Base-by-base conservation (phyloP, 2,888 invertebrate species). In the Scaptodrosophila latifasciaeformis region DNA sequence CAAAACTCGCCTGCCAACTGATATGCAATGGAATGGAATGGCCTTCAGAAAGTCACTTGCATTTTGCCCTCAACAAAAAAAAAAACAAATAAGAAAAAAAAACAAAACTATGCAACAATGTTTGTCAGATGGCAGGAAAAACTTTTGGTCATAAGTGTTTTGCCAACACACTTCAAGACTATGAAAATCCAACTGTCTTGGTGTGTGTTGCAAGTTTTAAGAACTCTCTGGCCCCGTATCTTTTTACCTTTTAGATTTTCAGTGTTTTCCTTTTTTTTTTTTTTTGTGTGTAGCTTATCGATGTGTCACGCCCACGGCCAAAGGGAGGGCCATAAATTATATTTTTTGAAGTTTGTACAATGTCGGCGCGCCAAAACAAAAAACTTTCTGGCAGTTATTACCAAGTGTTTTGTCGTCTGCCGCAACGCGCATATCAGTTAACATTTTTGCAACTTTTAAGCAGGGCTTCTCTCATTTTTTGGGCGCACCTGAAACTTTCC, bases 251-350 rank as follows among this genome's bases (percentile, higher is more conserved):
- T 42, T 42, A 21, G n/a, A 13, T 19, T 17, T 42, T 24, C 5
- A 12, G 42, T 19, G 21, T 21, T 19, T 40, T 7, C 2, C 21
- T 2, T 19, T 42, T 2, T 13, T 15, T 31, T 31, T 37, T 18
- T 31, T 31, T 37, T 37, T n/a, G n/a, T n/a, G n/a, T n/a, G n/a
- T n/a, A n/a, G 37, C 37, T 37, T 37, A 37, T 37, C 37, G 37
- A 37, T 35, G 6, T 30, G 30, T n/a, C n/a, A n/a, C n/a, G 59
- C 74, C 70, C 72, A 75, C 68, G 70, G 72, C 68, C 62, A 71
- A 68, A 62, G 66, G 43, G 29, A 61, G 61, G 77, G 71, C 76
- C 80, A 82, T 82, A 82, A 82, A 82, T 82, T 83, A 82, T 82
- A 83, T 82, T 82, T 81, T 78, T 78, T 79, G 71, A 77, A 82